phyloP scores from a whole-genome alignment of 1,140 invertebrate genomes.

The Octopus bimaculoides region DNA sequence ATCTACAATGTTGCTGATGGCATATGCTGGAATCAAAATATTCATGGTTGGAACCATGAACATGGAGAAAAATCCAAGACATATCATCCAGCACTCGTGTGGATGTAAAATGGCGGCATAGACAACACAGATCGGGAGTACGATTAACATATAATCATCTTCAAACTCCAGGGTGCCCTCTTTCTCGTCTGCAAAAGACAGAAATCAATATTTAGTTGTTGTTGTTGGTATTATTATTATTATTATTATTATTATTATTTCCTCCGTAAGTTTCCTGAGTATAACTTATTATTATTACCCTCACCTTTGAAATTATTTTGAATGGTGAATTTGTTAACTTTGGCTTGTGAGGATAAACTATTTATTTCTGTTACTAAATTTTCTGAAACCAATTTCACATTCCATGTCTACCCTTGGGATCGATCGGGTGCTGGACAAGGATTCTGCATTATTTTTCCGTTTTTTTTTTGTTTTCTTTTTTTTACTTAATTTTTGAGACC shows the following conservation, averaged over 20 bases:
- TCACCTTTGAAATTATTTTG: no score
- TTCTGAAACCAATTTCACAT: no score
- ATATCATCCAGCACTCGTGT: slow-evolving; percentile 27
- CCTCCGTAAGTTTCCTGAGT: slow-evolving; percentile 16
- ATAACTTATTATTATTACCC: no score
- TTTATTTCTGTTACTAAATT: no score
- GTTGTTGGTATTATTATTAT: slow-evolving; percentile 16
- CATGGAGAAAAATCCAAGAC: slow-evolving; percentile 32
- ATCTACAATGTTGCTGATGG: slow-evolving; percentile 38
- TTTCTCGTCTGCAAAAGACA: slow-evolving; percentile 21
- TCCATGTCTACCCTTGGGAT: no score
- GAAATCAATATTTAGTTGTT: slow-evolving; percentile 22
- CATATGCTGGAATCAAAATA: slow-evolving; percentile 36
- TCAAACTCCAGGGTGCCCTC: slow-evolving; percentile 26
- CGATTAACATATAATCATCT: slow-evolving; percentile 35
- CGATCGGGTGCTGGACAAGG: no score
- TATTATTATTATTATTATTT: slow-evolving; percentile 29
- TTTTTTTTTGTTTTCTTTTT: no score
- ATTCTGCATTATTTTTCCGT: no score
- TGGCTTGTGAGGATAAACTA: no score
- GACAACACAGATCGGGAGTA: slow-evolving; percentile 32
- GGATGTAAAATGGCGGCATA: slow-evolving; percentile 35
- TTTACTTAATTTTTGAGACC: no score
- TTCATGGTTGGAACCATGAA: slow-evolving; percentile 42
- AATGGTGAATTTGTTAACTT: no score